Evolutionary conservation across 2,888 invertebrate species (phyloP).

Genomic region (Dromius quadrimaculatus): DNA sequence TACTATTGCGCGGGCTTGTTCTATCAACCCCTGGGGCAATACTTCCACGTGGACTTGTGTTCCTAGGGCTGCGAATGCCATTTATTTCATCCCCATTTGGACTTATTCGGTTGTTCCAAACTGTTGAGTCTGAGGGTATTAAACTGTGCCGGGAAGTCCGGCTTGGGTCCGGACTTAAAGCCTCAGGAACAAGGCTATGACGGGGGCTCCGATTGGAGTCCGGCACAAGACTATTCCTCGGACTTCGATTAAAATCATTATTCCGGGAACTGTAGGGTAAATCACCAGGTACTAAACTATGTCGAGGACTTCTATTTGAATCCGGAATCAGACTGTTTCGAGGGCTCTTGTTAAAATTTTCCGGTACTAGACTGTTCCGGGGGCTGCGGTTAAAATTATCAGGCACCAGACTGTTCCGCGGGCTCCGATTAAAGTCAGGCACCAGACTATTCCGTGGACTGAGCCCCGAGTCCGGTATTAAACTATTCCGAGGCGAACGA

Average conservation of each 20-base stretch:
- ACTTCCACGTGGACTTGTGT: conserved; percentile 71
- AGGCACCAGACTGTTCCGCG: conserved; percentile 71
- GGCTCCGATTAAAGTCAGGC: conserved; percentile 69
- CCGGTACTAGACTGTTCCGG: conserved; percentile 75
- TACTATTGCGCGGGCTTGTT: conserved; percentile 73
- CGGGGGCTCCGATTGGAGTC: conserved; percentile 68
- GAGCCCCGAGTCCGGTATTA: conserved; percentile 71
- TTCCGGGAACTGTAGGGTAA: conserved; percentile 68
- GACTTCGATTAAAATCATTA: conserved; percentile 64
- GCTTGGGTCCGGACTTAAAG: conserved; percentile 70
- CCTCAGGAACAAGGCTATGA: conserved; percentile 73
- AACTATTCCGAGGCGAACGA: conserved; percentile 67
- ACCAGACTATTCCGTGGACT: conserved; percentile 73
- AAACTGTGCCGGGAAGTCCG: conserved; percentile 69
- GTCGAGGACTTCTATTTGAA: conserved; percentile 69
- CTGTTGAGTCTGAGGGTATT: conserved; percentile 72
- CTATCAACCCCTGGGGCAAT: conserved; percentile 69
- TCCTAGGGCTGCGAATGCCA: conserved; percentile 71
- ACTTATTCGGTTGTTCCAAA: conserved; percentile 72
- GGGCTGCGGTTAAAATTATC: conserved; percentile 69
- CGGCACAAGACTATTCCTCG: conserved; percentile 72
- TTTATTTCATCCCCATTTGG: conserved; percentile 62
- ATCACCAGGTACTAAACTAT: conserved; percentile 70
- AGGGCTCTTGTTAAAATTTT: conserved; percentile 64
- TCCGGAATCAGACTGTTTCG: conserved; percentile 66